Evolutionary conservation across 2,888 invertebrate species (phyloP), one percentile per base, ranked within the genome.

Genomic region (Ochlodes sylvanus): DNA sequence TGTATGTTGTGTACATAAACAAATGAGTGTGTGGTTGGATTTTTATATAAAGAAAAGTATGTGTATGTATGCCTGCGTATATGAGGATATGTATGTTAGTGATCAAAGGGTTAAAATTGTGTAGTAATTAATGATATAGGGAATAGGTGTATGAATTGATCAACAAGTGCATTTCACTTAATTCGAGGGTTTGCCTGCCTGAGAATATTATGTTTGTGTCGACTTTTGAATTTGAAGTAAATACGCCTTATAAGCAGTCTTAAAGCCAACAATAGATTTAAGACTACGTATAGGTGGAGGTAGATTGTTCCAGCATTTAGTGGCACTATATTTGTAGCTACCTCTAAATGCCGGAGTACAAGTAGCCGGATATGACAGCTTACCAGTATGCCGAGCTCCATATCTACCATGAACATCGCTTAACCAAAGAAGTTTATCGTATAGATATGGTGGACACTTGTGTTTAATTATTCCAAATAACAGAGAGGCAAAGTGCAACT

Each of bases 321-420:
- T 50, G 17, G 50, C 50, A 50, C 15, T 7, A 50, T 50, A n/a
- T n/a, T 17, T n/a, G n/a, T 15, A 50, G 17, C 50, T 50, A 50
- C 50, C 50, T 5, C 50, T n/a, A 50, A 50, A 50, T 12, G 41
- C 41, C 14, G 41, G 71, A 15, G 57, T 60, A 71, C 71, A 55
- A 56, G 19, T 6, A 34, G 42, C 41, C 1, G 42, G 42, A 32
- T 42, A 44, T 6, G 41, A 2, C 41, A 27, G 54, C 41, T 55
- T 54, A 41, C 41, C 6, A 17, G 21, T 10, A 21, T 14, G 17
- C 3, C 32, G 14, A 32, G 41, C 14, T 41, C 55, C 15, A n/a
- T 14, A 32, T 32, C 14, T 27, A 2, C 7, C 2, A 9, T 14
- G 10, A 15, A 7, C 7, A 50, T 50, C n/a, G 50, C 50, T 50